A percentile compares a stretch with the other conserved stretches of the same genome.
Evolutionary conservation across 2,888 invertebrate genomes (phyloP).

Genomic region (Argyresthia albistria): DNA sequence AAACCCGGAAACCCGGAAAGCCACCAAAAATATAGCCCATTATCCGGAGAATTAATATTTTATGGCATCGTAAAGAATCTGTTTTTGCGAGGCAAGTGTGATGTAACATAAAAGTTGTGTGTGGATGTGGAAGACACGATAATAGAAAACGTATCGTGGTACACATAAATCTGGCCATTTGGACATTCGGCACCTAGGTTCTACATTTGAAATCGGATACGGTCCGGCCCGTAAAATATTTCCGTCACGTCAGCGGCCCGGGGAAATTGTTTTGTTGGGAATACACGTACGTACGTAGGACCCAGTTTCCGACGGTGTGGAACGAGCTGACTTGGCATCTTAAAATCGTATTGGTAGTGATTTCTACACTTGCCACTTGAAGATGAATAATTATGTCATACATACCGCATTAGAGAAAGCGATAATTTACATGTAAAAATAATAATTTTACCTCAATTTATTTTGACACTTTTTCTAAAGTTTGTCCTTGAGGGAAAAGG

Average conservation of each 20-base stretch:
- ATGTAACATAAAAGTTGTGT: constrained; percentile 14
- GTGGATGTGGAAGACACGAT: constrained; percentile 21
- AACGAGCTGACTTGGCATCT: too few species aligned
- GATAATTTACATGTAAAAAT: too few species aligned
- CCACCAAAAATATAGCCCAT: neutral
- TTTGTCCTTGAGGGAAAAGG: too few species aligned
- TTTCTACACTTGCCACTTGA: too few species aligned
- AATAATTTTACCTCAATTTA: too few species aligned
- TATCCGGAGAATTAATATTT: neutral
- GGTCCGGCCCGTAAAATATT: neutral
- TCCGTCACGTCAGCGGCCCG: neutral
- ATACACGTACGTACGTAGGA: neutral
- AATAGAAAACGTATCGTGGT: constrained; percentile 19
- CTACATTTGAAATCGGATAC: neutral
- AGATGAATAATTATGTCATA: too few species aligned
- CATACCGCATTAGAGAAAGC: too few species aligned
- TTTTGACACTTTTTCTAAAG: too few species aligned
- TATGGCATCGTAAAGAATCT: neutral
- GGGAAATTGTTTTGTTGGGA: neutral
- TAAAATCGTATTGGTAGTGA: too few species aligned
- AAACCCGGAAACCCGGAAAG: too few species aligned
- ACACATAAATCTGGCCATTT: constrained; percentile 10
- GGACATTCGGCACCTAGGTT: constrained; percentile 1
- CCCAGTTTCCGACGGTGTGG: too few species aligned
- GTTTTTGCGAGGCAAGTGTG: neutral